Evolutionary conservation across 1,140 invertebrate genomes (phyloP), one percentile per base, ranked within the genome.

Genomic region (Antheraea mylitta): DNA sequence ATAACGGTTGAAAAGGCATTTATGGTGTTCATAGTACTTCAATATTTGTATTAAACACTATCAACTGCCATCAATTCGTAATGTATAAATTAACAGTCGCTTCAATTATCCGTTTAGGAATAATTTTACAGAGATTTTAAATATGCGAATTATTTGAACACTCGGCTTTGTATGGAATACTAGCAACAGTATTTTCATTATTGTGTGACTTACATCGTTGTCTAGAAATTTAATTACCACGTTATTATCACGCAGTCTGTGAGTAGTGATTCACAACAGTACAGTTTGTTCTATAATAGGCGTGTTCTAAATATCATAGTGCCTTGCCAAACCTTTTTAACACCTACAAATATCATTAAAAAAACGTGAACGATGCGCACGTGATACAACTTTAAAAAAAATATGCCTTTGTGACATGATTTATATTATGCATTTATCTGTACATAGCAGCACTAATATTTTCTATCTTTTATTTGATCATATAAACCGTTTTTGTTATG

Each of bases 181-280:
- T n/a, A 53, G 16, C 45, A 16, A 16, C 45, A 53, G 38, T 0
- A 7, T 42, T 7, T 10, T 16, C 45, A 13, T 53, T 42, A 42
- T 53, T 53, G 45, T 53, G 16, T 53, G 45, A 16, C 45, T 13
- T 53, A 53, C 16, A 53, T 53, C 13, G 16, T 53, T 16, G 45
- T 53, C 45, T 53, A 53, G 11, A 53, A 53, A 53, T 16, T 53
- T 13, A 53, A 53, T 53, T 53, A 53, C 45, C 45, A 53, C 16
- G 45, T 53, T 16, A 53, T 53, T 53, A 53, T 53, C 45, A 53
- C 16, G 45, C 16, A 53, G 45, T 53, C 13, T 16, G 16, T 53
- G 45, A 53, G 45, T 53, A 53, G 45, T 53, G 45, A 53, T 53
- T 53, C 45, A 53, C 45, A n/a, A 53, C 45, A 6, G 45, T 53